Evolutionary conservation across 1,140 invertebrate genomes (phyloP), one percentile per base, ranked within the genome.

Genomic region (Asbolus verrucosus): DNA sequence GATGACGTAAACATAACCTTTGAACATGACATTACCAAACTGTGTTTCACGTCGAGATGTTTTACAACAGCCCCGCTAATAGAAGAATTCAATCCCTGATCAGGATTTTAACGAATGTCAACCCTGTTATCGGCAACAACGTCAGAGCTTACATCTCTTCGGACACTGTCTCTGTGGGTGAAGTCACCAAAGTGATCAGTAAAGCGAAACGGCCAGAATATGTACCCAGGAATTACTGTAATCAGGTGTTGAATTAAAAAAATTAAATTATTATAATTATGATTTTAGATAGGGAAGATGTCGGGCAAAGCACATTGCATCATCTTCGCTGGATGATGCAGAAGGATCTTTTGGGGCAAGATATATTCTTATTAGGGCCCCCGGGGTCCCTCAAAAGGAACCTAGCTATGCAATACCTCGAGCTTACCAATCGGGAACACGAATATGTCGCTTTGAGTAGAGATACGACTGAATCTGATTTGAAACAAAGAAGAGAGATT

Each of bases 401-500:
- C 76, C 81, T 98, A 41, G 94, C 94, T 2, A 86, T 98, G 81
- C 90, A 95, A 75, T 98, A 92, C 82, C 83, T 93, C 70, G 94
- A 98, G 82, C 78, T 98, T 16, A 95, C 94, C 0, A 88, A 92
- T 65, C 84, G 93, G 60, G 96, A 98, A 85, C 83, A 94, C 24
- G 97, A 99, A 80, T 98, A 97, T 83, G 90, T 99, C 15, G 90
- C 95, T 1, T 84, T 99, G 18, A 97, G 95, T 19, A 83, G 96
- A 71, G 97, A 99, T 80, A 98, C 96, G 1, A 98, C 97, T 0
- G 97, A 99, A 82, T 92, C 94, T 14, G 97, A 99, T 84, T 84
- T 99, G 6, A 99, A 99, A 81, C 97, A 98, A 81, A 84, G 97
- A 60, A 85, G 96, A 76, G 97, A 99, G 83, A 98, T 99, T 70